Base-by-base conservation (phyloP, 2,888 invertebrate genomes). In the Pristionchus maxplancki region DNA sequence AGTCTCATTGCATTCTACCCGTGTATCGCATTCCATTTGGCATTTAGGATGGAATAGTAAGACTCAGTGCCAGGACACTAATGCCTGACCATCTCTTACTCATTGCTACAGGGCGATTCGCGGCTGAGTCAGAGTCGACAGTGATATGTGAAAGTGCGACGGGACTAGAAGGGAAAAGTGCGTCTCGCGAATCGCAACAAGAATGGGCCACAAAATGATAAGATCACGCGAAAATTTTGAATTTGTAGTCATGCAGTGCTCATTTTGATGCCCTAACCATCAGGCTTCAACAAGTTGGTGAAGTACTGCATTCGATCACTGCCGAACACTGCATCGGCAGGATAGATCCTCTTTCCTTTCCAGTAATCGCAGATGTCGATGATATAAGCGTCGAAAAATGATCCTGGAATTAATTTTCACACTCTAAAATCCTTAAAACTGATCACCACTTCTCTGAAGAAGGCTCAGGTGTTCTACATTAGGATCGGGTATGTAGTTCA, bases 101-200 rank as follows among this genome's bases (percentile, higher is more conserved):
- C 67, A 34, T 67, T 28, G 58, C 34, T 6, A 67, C 20, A 34
- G 15, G 31, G 28, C 64, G 67, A 74, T 8, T 78, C 44, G 78
- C 40, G 78, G 48, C 44, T 78, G 34, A 71, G 37, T 71, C 71
- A 71, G n/a, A n/a, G 28, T 15, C 62, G 50, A 11, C n/a, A 62
- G 28, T 71, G 71, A 71, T 71, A 71, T 37, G 71, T 37, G 17
- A 67, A 67, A 67, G 67, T 31, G 67, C 67, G 67, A 40, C 64
- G 64, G 31, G 28, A 64, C 24, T 24, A 40, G 24, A 40, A 40
- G 24, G 20, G 74, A 40, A 5, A 40, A 37, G 24, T 9, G 71
- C 34, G 71, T 28, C 13, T 31, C 24, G 37, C 74, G 74, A 67
- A 34, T 74, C 74, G 40, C 74, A 37, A 74, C 40, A 40, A 9